Base-by-base conservation (phyloP, 2,888 invertebrate genomes). In the Netelia fuscicornis region DNA sequence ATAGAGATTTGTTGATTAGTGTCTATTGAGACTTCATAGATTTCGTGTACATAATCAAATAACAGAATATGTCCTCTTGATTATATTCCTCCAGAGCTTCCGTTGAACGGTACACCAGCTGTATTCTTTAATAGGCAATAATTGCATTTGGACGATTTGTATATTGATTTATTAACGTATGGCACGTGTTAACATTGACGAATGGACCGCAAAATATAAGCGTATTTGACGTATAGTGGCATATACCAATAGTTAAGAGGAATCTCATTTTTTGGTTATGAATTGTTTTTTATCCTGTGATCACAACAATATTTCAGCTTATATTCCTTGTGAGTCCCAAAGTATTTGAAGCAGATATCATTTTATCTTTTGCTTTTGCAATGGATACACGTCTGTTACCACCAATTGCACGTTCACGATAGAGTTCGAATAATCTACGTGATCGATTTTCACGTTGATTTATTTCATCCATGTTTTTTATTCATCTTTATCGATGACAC, bases 261-360 rank as follows among this genome's bases (percentile, higher is more conserved):
- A 48, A 48, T 48, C 13, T 2, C 13, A 13, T 13, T 10, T 48
- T 48, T 48, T 48, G 48, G 48, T 48, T 48, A 48, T 48, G 13
- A 48, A 48, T 48, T 48, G 10, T 48, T 48, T 10, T 48, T 13
- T 13, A 13, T 48, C 10, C 11, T 67, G 3, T 20, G 48, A 67
- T 67, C 37, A 3, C 13, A 67, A 37, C 25, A 67, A 67, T 37
- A 11, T 23, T 42, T 37, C n/a, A 67, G 42, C 67, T 48, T 67
- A 6, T 37, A 37, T 17, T 20, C 25, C 9, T 67, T 48, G 25
- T 11, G 23, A 48, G 11, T 11, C 10, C 67, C 20, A 10, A 10
- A 20, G 10, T n/a, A n/a, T 25, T n/a, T 30, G 25, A 62, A 62
- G 62, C 62, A 25, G 11, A 2, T 13, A 62, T 62, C 10, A 25